Base-by-base conservation (phyloP, 2,113 vertebrate species). In the Tachuris rubrigastra region DNA sequence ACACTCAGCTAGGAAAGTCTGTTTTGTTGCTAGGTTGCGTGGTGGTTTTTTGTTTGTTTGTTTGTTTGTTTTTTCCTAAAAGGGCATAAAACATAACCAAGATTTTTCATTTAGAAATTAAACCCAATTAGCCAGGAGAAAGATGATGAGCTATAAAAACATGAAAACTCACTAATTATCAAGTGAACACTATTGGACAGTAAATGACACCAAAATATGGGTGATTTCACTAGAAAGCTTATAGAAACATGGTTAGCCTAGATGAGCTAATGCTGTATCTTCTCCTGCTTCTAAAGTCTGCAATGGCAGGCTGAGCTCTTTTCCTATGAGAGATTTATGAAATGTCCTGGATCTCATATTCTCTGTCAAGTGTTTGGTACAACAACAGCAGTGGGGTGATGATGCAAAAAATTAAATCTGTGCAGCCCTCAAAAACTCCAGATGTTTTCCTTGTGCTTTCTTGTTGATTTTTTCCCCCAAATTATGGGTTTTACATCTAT, bases 261-360 rank as follows among this genome's bases (percentile, higher is more conserved):
- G 17, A 44, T 23, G 22, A 66, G 10, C 8, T 55, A 46, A 5
- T 39, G 15, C 20, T 50, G 13, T 33, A 55, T 6, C 10, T 62
- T 68, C 24, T 63, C 22, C 33, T 67, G 35, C 9, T 82, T 87
- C 53, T 85, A 7, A 78, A 83, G 20, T n/a, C 35, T 85, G 23
- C 0, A 0, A 31, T 30, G 15, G 31, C n/a, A 81, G 11, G 13
- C 24, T 68, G 33, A 59, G 19, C 6, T 56, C 42, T 65, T 49
- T 55, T 85, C 30, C 33, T 59, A 10, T 55, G 17, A 62, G 6
- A 76, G 2, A 73, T 27, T 33, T 27, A 30, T 44, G 58, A 76
- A 79, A 52, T 10, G 44, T 41, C 27, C 53, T 14, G 8, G 3
- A 59, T 47, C 14, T n/a, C 24, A 46, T 4, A 44, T 33, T 68